These are phyloP conservation scores for Marasmarcha lunaedactyla DNA, from an alignment of 2,888 invertebrate genomes.

Conservation along the genomic window DNA sequence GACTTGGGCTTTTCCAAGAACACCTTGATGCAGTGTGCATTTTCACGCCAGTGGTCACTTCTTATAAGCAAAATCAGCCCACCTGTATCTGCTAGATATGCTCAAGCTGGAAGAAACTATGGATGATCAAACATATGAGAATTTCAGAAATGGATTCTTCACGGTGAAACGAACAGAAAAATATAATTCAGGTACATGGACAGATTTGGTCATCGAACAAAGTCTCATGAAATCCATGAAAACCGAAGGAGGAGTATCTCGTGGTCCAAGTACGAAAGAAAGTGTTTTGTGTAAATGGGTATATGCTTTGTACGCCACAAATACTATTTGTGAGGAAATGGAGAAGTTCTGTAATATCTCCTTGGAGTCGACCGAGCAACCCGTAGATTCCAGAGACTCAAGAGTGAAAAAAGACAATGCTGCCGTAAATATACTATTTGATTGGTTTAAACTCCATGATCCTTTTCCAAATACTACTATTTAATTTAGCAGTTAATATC, in stretches of 20 bases:
- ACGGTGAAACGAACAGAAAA: conserved; percentile 22
- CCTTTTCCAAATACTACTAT: conserved; percentile 16
- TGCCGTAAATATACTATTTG: conserved; percentile 14
- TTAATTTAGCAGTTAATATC: conserved; percentile 17
- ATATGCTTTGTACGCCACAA: conserved; percentile 8
- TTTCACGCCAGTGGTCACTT: conserved; percentile 29
- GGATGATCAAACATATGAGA: conserved; percentile 18
- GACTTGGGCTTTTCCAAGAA: conserved; percentile 17
- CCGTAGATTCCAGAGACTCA: conserved; percentile 16
- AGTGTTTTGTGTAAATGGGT: conserved; percentile 11
- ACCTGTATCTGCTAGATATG: conserved; percentile 24
- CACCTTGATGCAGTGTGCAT: conserved; percentile 24
- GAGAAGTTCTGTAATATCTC: conserved; percentile 14
- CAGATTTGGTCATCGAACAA: conserved; percentile 16
- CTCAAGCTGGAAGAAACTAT: conserved; percentile 21
- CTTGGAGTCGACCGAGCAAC: conserved; percentile 14
- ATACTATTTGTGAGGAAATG: conserved; percentile 11
- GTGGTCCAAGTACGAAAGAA: conserved; percentile 22
- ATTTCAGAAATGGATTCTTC: conserved; percentile 21
- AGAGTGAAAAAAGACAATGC: conserved; percentile 14
- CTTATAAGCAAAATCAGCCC: conserved; percentile 23
- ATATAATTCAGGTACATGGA: conserved; percentile 18
- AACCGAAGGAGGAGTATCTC: conserved; percentile 22
- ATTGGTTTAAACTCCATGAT: conserved; percentile 16
- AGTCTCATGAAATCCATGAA: conserved; percentile 17